Evolutionary conservation across 2,113 vertebrate genomes (phyloP).

Genomic region (Pristiophorus japonicus): DNA sequence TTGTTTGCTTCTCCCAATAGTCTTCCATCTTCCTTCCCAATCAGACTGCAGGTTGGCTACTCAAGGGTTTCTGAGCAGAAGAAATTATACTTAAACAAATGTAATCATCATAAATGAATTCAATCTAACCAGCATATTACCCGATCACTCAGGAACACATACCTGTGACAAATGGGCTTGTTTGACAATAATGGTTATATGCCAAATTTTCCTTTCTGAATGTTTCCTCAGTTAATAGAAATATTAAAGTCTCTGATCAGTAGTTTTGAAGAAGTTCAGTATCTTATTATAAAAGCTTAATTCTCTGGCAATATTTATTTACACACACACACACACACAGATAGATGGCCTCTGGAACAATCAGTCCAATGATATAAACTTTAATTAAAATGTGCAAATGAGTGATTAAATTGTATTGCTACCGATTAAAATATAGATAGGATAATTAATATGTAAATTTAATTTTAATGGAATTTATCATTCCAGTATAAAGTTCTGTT

Average conservation of each 20-base stretch:
- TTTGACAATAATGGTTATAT: no score
- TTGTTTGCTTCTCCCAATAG: neutral
- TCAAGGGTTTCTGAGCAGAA: neutral
- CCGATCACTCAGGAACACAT: neutral
- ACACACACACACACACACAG: neutral
- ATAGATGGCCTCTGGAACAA: neutral
- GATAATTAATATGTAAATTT: slow-evolving; percentile 2
- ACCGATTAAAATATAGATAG: neutral
- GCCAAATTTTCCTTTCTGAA: neutral
- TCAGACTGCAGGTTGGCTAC: neutral
- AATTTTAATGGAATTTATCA: neutral
- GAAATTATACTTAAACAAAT: neutral
- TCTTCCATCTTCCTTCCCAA: neutral
- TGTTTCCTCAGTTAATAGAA: neutral
- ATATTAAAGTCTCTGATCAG: neutral
- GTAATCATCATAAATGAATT: neutral
- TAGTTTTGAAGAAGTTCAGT: neutral
- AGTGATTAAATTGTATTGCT: neutral
- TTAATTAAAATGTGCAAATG: slow-evolving; percentile 7
- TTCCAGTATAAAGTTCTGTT: neutral
- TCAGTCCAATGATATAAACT: neutral
- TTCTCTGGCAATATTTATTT: neutral
- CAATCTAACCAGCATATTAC: neutral
- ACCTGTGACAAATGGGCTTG: neutral
- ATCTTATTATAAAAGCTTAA: neutral